Percentiles rank a stretch among this genome's conserved stretches.
phyloP scores from a whole-genome alignment of 2,888 invertebrate species.

The Vesta saturnalis region DNA sequence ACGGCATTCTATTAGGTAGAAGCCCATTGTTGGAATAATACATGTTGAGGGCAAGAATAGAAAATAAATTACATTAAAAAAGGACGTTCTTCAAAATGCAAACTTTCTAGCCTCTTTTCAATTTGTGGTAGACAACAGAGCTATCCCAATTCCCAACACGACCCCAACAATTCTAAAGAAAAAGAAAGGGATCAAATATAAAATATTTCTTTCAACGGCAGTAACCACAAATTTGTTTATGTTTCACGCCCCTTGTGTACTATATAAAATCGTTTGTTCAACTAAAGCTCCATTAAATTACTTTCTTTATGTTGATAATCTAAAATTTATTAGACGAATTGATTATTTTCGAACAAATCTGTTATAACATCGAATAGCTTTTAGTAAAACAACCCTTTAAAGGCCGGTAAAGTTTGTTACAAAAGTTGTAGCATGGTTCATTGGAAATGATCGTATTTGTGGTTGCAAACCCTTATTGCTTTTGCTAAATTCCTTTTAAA shows the following conservation, averaged over 20 bases:
- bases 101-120: slow-evolving; percentile 39
- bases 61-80: slow-evolving; percentile 13
- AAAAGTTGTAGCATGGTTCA: slow-evolving; percentile 20
- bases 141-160: slow-evolving; percentile 44
- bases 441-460: slow-evolving; percentile 21
- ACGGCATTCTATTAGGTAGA: neutral
- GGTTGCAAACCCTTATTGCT: slow-evolving; percentile 12
- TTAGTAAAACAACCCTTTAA: slow-evolving; percentile 24
- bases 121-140: slow-evolving; percentile 37
- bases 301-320: slow-evolving; percentile 3
- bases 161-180: slow-evolving; percentile 42
- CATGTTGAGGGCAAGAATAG: neutral
- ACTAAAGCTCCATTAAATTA: neutral
- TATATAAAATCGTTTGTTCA: neutral
- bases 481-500: neutral
- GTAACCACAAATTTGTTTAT: slow-evolving; percentile 41
- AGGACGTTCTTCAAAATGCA: slow-evolving; percentile 4
- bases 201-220: slow-evolving; percentile 41
- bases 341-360: slow-evolving; percentile 14
- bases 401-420: slow-evolving; percentile 22
- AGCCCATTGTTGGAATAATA: neutral
- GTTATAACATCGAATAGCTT: slow-evolving; percentile 25
- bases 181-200: slow-evolving; percentile 46
- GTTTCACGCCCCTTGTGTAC: slow-evolving; percentile 29
- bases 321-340: slow-evolving; percentile 12